Conservation (phyloP, 2,888 invertebrate species). For the Alviniconcha strummeri region DNA sequence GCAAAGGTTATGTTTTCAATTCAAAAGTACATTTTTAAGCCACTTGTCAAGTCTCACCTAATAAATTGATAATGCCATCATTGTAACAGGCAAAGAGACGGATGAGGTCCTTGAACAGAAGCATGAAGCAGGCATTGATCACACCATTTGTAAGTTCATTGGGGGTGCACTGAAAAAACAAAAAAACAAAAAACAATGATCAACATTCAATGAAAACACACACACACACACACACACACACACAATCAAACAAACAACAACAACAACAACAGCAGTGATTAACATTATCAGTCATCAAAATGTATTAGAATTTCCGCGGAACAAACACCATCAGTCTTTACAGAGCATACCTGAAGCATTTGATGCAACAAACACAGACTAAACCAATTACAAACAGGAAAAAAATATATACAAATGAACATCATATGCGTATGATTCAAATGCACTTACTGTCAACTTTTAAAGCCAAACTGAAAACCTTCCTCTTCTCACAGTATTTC, state of each 20-base stretch:
- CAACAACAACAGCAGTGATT: too few relatives aligned
- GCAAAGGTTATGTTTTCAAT: too few relatives aligned
- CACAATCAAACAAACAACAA: not conserved
- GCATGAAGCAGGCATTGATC: constrained; percentile 99
- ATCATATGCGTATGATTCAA: too few relatives aligned
- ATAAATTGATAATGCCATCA: constrained; percentile 97
- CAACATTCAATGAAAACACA: not conserved
- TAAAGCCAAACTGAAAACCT: too few relatives aligned
- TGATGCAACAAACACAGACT: not conserved
- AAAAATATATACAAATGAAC: too few relatives aligned
- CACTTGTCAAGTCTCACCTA: constrained; percentile 77
- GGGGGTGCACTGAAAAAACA: constrained; percentile 82
- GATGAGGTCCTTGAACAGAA: constrained; percentile 98
- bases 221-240: not conserved
- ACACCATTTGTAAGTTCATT: constrained; percentile 98
- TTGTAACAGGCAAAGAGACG: constrained; percentile 99
- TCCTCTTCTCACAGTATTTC: too few relatives aligned
- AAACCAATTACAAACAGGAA: not conserved
- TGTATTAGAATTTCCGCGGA: too few relatives aligned
- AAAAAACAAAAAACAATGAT: not conserved
- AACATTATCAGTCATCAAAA: too few relatives aligned
- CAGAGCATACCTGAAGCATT: too few relatives aligned
- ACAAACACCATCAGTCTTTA: too few relatives aligned
- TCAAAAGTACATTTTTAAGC: too few relatives aligned
- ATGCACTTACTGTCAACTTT: too few relatives aligned